Evolutionary conservation across 2,113 vertebrate genomes (phyloP).

Genomic region (Pongo pygmaeus): DNA sequence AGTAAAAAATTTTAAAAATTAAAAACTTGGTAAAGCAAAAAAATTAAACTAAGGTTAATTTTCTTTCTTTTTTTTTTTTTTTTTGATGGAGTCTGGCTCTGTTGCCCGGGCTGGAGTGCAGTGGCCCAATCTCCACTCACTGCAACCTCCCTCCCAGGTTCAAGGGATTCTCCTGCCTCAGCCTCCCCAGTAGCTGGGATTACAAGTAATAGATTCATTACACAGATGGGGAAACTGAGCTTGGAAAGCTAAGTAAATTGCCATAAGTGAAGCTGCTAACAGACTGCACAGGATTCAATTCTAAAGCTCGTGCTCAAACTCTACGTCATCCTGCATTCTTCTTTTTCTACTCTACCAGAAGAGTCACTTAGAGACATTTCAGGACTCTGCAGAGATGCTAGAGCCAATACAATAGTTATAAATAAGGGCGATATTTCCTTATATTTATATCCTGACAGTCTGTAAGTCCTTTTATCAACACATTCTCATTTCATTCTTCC

Average conservation of each 20-base stretch:
- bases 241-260: background rate
- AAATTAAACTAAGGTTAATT: background rate
- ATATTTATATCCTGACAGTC: background rate
- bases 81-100: too few relatives aligned
- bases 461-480: background rate
- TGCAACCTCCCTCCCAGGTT: too few relatives aligned
- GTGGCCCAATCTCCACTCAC: too few relatives aligned
- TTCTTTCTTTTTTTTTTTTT: background rate
- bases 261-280: background rate
- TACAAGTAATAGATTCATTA: background rate
- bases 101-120: too few relatives aligned
- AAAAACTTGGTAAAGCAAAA: background rate
- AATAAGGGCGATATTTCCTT: too few relatives aligned
- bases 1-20: background rate
- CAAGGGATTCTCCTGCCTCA: too few relatives aligned
- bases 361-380: background rate
- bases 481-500: background rate
- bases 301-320: background rate
- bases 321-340: background rate
- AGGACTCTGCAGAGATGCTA: background rate
- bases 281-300: background rate
- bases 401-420: background rate
- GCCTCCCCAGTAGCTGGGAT: too few relatives aligned
- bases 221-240: background rate
- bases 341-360: background rate